Evolutionary conservation across 2,888 invertebrate genomes (phyloP), one percentile per base, ranked within the genome.

Genomic region (Acleris literana): DNA sequence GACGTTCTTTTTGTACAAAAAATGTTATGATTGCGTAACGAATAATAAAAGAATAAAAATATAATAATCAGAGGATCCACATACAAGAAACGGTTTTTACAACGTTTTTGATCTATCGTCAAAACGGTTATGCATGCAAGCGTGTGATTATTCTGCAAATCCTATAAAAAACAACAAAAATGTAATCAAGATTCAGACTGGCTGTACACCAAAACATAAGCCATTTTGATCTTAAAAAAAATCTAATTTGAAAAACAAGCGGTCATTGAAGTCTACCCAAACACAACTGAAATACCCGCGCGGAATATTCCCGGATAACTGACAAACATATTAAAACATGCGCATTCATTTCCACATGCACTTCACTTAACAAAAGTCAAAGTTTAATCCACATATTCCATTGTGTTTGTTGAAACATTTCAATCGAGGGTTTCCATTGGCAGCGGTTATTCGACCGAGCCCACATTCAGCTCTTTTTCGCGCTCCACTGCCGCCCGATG

Each of bases 331-430:
- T 65, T 49, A 44, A 60, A 55, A 65, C 49, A 29, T 61, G 55
- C 60, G 55, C 63, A 55, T 65, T 55, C 53, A 51, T 65, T 52
- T 56, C 54, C 46, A 55, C 33, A 56, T 61, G 60, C 65, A 66
- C 66, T 61, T 66, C 62, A 57, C 57, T 62, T 66, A 66, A 66
- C 66, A 66, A 64, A 64, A 68, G 64, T 68, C 72, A 78, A 75
- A 78, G 78, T 80, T 79, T 79, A 83, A 79, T 79, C 78, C 79
- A 80, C 79, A 84, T 80, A 79, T 78, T 76, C 80, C 78, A 85
- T 87, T 87, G 85, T 88, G 84, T 88, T 87, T 84, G 86, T 81
- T 87, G 85, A 87, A 86, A 89, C 85, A 88, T 88, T 88, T 86
- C 86, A 86, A 87, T 88, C 82, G 85, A 80, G 80, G 84, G 83